These are phyloP conservation scores for Agrochola macilenta DNA, from an alignment of 2,888 invertebrate species.

Conservation along the genomic window DNA sequence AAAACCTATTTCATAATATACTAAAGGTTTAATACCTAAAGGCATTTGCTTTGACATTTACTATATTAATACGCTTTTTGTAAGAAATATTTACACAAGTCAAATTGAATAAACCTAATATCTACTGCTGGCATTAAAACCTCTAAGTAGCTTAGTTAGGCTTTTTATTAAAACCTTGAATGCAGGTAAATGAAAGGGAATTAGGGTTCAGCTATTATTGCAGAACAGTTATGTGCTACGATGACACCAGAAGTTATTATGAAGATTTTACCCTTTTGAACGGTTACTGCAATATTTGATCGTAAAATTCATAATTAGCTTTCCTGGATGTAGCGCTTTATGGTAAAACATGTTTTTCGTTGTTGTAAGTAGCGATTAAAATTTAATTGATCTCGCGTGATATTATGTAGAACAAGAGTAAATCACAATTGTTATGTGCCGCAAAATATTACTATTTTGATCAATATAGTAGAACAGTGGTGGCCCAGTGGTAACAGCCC, in stretches of 20 bases:
- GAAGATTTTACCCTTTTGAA: constrained; percentile 42
- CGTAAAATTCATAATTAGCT: constrained; percentile 45
- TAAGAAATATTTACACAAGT: constrained; percentile 54
- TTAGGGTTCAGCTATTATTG: constrained; percentile 26
- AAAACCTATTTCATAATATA: constrained; percentile 58
- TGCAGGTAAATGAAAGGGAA: constrained; percentile 50
- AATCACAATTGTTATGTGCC: neutral
- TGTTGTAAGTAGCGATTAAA: constrained; percentile 13
- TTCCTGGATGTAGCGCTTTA: constrained; percentile 28
- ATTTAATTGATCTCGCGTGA: constrained; percentile 18
- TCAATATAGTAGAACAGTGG: neutral
- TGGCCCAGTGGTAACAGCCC: too few species aligned
- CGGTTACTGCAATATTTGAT: constrained; percentile 29
- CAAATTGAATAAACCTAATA: constrained; percentile 59
- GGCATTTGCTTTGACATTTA: constrained; percentile 63
- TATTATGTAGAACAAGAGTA: neutral
- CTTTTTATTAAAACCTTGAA: constrained; percentile 60
- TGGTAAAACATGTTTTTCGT: neutral
- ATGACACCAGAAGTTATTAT: constrained; percentile 38
- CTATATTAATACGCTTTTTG: constrained; percentile 64
- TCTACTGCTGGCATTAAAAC: constrained; percentile 39
- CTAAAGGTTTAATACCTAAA: constrained; percentile 49
- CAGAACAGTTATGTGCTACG: constrained; percentile 9
- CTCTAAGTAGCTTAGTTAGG: constrained; percentile 34
- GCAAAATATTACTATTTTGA: neutral